phyloP scores from a whole-genome alignment of 2,888 invertebrate genomes.

The Apotomis capreana region DNA sequence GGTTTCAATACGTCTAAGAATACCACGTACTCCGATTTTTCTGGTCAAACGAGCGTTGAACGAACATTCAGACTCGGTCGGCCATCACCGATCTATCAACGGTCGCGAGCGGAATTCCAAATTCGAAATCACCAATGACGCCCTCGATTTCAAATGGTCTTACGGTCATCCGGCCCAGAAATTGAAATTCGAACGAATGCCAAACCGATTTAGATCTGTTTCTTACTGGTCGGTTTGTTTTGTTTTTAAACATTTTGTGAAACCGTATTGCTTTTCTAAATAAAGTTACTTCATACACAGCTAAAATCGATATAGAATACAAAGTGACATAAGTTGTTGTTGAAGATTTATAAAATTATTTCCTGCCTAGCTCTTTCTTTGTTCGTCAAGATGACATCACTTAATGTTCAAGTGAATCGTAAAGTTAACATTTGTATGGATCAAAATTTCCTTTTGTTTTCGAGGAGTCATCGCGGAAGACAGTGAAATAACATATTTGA shows the following conservation, averaged over 20 bases:
- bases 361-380: constrained; percentile 76
- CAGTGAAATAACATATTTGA: constrained; percentile 31
- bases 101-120: constrained; percentile 76
- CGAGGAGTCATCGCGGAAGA: constrained; percentile 41
- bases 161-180: constrained; percentile 61
- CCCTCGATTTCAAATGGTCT: constrained; percentile 66
- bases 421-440: constrained; percentile 50
- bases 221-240: constrained; percentile 50
- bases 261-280: constrained; percentile 14
- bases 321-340: constrained; percentile 56
- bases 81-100: constrained; percentile 79
- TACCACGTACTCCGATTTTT: constrained; percentile 72
- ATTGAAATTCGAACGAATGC: constrained; percentile 71
- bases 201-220: constrained; percentile 67
- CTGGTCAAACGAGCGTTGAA: constrained; percentile 75
- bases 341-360: constrained; percentile 76
- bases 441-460: constrained; percentile 40
- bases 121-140: constrained; percentile 76
- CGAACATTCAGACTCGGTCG: constrained; percentile 59
- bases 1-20: constrained; percentile 52
- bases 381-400: constrained; percentile 66
- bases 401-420: constrained; percentile 59
- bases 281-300: constrained; percentile 19
- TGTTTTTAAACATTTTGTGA: constrained; percentile 49
- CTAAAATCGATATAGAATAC: background rate